Evolutionary conservation across 2,888 invertebrate genomes (phyloP), one percentile per base, ranked within the genome.

Genomic region (Arctia plantaginis): DNA sequence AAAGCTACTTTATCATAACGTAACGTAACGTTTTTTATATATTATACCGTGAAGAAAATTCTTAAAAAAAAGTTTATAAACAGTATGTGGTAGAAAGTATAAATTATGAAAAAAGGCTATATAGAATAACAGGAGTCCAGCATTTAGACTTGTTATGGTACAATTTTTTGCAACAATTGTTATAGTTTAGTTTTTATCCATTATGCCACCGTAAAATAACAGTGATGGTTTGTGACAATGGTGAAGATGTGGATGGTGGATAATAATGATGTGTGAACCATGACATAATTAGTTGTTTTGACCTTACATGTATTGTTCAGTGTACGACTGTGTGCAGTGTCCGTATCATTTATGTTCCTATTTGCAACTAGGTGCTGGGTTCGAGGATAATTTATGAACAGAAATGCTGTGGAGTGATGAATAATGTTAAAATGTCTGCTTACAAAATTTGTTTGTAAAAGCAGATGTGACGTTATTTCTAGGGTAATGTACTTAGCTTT

Each of bases 261-360:
- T 15, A 35, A 64, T 39, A 35, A 30, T 62, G 33, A 47, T 65
- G 30, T 66, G 62, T 51, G 30, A 64, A 47, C 33, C 62, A 23
- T 65, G 33, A 64, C 33, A 65, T 71, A 67, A 74, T 74, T 69
- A 72, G 55, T 51, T 41, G 8, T 30, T 55, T 23, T 69, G 64
- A 69, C 47, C 72, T 69, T 62, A 55, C 41, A 27, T 44, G n/a
- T n/a, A 69, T 69, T 73, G 70, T 73, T 51, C 44, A 33, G 77
- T 78, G 81, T 82, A 83, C 33, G 10, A 35, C 44, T 44, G 33
- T 85, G 85, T 68, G 80, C 86, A 81, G 67, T 76, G 75, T 69
- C 71, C 86, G 86, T 86, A 74, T 80, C 85, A 82, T 80, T 74
- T 84, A 77, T 76, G 80, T 89, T 89, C 3, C 23, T 12, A 88